Evolutionary conservation across 2,888 invertebrate genomes (phyloP).

Genomic region (Phalera bucephala): DNA sequence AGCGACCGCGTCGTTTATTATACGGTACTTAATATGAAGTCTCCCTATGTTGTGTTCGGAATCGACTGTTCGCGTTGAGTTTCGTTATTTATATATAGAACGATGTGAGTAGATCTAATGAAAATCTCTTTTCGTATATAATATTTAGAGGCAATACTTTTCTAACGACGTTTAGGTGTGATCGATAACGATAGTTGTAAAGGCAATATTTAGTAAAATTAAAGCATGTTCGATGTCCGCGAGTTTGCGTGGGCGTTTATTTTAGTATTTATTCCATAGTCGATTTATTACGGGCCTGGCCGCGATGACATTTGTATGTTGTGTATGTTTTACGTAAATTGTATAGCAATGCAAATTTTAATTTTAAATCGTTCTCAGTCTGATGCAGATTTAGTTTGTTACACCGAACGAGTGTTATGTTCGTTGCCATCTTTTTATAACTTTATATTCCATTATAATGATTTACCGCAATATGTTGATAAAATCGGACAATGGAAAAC

Average conservation of each 20-base stretch:
- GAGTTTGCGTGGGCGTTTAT: slow-evolving; percentile 53
- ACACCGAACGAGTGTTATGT: slow-evolving; percentile 30
- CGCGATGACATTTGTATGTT: slow-evolving; percentile 64
- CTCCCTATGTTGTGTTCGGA: slow-evolving; percentile 47
- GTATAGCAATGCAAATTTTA: slow-evolving; percentile 68
- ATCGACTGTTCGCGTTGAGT: slow-evolving; percentile 55
- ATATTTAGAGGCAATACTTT: slow-evolving; percentile 80
- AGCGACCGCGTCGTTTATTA: slow-evolving; percentile 53
- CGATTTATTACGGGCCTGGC: slow-evolving; percentile 55
- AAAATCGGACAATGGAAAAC: slow-evolving; percentile 9
- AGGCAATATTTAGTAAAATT: slow-evolving; percentile 70
- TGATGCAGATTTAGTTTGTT: slow-evolving; percentile 73
- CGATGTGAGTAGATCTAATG: slow-evolving; percentile 69
- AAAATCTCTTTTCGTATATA: slow-evolving; percentile 69
- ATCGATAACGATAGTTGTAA: slow-evolving; percentile 75
- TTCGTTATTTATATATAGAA: slow-evolving; percentile 60
- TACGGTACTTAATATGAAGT: slow-evolving; percentile 59
- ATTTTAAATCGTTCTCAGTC: slow-evolving; percentile 56
- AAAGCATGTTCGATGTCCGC: slow-evolving; percentile 55
- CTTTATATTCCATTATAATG: slow-evolving; percentile 19
- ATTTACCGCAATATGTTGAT: slow-evolving; percentile 9
- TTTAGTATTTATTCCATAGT: slow-evolving; percentile 62
- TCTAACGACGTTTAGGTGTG: slow-evolving; percentile 78
- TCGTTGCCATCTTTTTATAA: slow-evolving; percentile 44
- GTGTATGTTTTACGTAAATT: slow-evolving; percentile 54